Evolutionary conservation across 2,113 vertebrate genomes (phyloP).

Genomic region (Perognathus longimembris): DNA sequence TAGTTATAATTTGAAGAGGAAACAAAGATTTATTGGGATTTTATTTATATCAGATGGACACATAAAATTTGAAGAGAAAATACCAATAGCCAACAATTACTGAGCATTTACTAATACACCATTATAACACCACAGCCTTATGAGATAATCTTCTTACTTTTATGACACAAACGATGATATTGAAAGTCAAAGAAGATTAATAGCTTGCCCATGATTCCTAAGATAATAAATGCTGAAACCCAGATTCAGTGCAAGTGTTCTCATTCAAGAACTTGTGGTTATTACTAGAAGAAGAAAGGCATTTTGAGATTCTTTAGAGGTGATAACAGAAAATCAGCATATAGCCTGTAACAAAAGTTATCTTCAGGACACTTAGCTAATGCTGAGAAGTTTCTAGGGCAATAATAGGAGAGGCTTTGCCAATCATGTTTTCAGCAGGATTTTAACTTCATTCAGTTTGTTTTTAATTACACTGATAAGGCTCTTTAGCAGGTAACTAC

Average conservation of each 20-base stretch:
- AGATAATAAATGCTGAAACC: not conserved
- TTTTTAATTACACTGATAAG: not conserved
- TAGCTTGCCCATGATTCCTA: not conserved
- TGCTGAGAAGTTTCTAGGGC: not conserved
- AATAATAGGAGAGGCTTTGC: not conserved
- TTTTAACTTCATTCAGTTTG: not conserved
- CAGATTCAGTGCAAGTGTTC: not conserved
- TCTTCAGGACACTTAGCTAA: not conserved
- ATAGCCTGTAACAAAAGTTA: not conserved
- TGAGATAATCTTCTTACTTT: not conserved
- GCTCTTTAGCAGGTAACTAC: not conserved
- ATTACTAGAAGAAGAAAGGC: not conserved
- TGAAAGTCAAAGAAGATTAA: not conserved
- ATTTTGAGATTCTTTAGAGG: not conserved
- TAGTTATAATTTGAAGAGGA: not conserved
- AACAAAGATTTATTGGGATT: not conserved
- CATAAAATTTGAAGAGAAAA: not conserved
- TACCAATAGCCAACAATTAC: no score
- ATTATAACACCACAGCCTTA: not conserved
- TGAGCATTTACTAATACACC: no score
- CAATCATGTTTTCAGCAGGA: not conserved
- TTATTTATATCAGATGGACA: not conserved
- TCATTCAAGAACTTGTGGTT: not conserved
- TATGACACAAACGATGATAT: conserved; percentile 3
- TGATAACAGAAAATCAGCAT: not conserved